Conservation (phyloP, 2,888 invertebrate species). For the Rhyacophila evoluta region DNA sequence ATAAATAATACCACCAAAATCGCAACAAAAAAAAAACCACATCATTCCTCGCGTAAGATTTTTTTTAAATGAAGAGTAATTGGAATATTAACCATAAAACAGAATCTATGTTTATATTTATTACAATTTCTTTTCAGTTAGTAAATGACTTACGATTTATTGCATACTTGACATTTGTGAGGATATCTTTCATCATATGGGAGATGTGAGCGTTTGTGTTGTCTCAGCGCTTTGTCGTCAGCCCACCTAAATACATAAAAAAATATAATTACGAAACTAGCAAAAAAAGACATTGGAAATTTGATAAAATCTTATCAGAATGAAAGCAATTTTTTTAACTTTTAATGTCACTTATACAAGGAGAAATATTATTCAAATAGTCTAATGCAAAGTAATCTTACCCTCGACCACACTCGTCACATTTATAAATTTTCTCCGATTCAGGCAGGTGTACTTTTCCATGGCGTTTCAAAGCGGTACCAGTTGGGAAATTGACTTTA, state of each 20-base stretch:
- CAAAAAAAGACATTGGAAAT: background rate
- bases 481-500: conserved; percentile 30
- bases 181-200: conserved; percentile 33
- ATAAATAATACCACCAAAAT: too few relatives aligned
- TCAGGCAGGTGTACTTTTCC: conserved; percentile 40
- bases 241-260: conserved; percentile 26
- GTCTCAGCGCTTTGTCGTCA: conserved; percentile 19
- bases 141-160: conserved; percentile 33
- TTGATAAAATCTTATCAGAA: too few relatives aligned
- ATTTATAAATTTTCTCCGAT: conserved; percentile 42
- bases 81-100: too few relatives aligned
- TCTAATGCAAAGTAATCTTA: too few relatives aligned
- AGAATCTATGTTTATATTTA: too few relatives aligned
- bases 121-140: too few relatives aligned
- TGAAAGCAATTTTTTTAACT: too few relatives aligned
- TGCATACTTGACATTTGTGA: conserved; percentile 31
- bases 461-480: conserved; percentile 36
- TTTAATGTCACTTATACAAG: too few relatives aligned
- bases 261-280: background rate
- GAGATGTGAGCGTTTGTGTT: conserved; percentile 38
- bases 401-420: conserved; percentile 42
- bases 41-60: too few relatives aligned
- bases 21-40: too few relatives aligned
- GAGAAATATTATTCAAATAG: too few relatives aligned
- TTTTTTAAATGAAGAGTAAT: too few relatives aligned